Evolutionary conservation across 2,797 vertebrate species (phyloP), one percentile per base, ranked within the genome.

Genomic region (Sebastes diaconus): DNA sequence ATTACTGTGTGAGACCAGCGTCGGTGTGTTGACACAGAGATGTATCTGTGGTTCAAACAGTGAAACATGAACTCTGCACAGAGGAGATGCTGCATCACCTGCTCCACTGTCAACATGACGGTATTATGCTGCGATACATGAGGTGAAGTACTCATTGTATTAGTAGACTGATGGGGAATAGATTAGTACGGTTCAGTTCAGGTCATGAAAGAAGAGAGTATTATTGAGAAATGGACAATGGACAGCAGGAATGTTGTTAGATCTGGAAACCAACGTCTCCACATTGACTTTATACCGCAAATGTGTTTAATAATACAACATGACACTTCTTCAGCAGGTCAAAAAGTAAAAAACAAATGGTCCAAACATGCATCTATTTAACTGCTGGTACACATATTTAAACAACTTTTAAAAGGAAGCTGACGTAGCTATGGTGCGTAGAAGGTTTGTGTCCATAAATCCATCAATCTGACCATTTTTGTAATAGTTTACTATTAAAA

Each of bases 61-160:
- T 59, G 42, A 46, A 83, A 87, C 69, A 6, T 42, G 79, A 88
- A 73, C 67, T 32, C 46, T 12, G 11, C 11, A 22, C 36, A 14
- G 60, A 27, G 69, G 42, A 18, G 42, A 46, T 8, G 8, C 29
- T 46, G n/a, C 29, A 29, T 71, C 80, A 67, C 77, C 81, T 77
- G 68, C 66, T 42, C 8, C 10, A 42, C 30, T 69, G 72, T 87
- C 76, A 87, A 75, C 81, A 88, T 54, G 10, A 14, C 22, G 20
- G 20, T 58, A 25, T 85, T 55, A 25, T 73, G 61, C n/a, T 55
- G 9, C 8, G 20, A 29, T 50, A 5, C 5, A 2, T 36, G 8
- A 14, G 12, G 2, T 16, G 13, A 36, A 66, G 39, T 6, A 30
- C 36, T 39, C 52, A 22, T 20, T 4, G 1, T 67, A 7, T 42